These are phyloP conservation scores for Tachysurus vachellii DNA, from an alignment of 2,113 vertebrate genomes.

Conservation along the genomic window DNA sequence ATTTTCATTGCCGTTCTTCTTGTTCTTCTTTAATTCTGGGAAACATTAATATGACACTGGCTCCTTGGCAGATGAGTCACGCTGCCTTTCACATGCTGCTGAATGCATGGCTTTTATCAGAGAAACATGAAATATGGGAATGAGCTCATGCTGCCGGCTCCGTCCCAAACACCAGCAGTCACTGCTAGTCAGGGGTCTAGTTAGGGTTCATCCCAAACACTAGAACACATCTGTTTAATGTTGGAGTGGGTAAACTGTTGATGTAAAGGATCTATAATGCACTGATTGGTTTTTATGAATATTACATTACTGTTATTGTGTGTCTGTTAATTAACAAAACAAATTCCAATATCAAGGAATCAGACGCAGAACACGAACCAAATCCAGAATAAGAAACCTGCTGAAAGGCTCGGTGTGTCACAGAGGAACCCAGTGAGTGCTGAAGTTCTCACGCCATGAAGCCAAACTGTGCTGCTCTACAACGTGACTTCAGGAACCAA, in stretches of 20 bases:
- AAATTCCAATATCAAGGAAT: not conserved
- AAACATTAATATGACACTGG: conserved; percentile 17
- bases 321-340: too few relatives aligned
- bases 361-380: not conserved
- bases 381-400: too few relatives aligned
- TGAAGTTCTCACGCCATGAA: too few relatives aligned
- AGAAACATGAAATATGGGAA: conserved; percentile 7
- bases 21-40: not conserved
- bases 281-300: not conserved
- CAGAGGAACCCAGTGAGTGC: too few relatives aligned
- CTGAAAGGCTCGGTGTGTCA: too few relatives aligned
- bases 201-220: not conserved
- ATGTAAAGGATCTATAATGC: not conserved
- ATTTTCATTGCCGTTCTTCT: conserved; percentile 22
- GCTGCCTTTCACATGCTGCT: not conserved
- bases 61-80: not conserved
- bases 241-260: not conserved
- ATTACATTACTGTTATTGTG: too few relatives aligned
- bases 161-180: not conserved
- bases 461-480: not conserved
- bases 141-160: not conserved
- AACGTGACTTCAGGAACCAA: too few relatives aligned
- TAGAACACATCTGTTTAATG: not conserved
- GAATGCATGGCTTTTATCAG: conserved; percentile 22
- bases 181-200: not conserved